These are phyloP conservation scores for Neotoma lepida DNA, from an alignment of 2,113 vertebrate species.

Conservation along the genomic window DNA sequence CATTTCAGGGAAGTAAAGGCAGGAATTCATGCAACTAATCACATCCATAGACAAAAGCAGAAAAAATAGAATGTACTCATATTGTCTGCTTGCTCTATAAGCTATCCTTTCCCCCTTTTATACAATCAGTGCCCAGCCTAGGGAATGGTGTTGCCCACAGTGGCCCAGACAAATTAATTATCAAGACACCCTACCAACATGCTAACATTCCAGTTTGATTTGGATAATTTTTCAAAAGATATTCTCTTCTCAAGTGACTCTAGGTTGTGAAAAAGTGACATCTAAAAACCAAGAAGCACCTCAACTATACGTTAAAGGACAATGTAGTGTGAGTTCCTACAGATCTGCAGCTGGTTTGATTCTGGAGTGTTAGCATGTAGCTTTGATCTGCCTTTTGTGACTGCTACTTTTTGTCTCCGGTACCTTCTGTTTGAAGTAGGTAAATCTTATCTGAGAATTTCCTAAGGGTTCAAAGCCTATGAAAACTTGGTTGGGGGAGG, in stretches of 20 bases:
- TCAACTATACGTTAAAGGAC: neutral
- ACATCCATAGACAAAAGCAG: too few relatives aligned
- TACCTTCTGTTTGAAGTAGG: too few relatives aligned
- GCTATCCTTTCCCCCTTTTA: neutral
- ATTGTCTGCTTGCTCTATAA: neutral
- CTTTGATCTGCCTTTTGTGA: too few relatives aligned
- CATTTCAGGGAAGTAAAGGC: neutral
- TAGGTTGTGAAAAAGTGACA: neutral
- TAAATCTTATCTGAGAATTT: too few relatives aligned
- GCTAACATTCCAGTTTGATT: neutral
- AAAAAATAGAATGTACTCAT: fast-evolving
- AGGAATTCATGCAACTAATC: neutral
- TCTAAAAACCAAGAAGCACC: neutral
- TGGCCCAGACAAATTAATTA: neutral
- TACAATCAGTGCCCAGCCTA: neutral
- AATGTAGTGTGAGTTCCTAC: neutral
- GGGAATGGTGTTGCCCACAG: too few relatives aligned
- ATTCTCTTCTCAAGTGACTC: neutral
- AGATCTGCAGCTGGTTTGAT: too few relatives aligned
- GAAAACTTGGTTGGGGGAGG: too few relatives aligned
- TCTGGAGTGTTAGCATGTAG: too few relatives aligned
- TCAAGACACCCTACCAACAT: neutral
- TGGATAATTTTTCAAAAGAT: neutral
- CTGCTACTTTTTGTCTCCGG: too few relatives aligned
- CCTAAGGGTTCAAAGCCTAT: too few relatives aligned